A percentile compares a stretch with the other conserved stretches of the same genome.
Evolutionary conservation across 2,113 vertebrate species (phyloP).

Genomic region (Semicossyphus pulcher): DNA sequence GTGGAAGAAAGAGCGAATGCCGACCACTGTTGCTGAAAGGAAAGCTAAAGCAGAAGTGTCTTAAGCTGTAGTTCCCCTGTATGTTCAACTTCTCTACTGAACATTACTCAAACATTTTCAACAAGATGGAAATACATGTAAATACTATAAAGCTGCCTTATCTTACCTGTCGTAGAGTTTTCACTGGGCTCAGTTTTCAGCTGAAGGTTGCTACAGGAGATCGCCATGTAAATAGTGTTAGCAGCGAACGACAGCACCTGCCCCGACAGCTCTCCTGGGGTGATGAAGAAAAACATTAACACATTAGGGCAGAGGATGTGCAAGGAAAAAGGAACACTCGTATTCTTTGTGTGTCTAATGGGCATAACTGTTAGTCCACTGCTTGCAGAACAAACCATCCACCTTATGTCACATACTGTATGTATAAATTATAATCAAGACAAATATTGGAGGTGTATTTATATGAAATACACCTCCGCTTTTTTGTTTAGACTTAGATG

Average conservation of each 20-base stretch:
- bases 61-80: background rate
- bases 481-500: too few relatives aligned
- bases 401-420: too few relatives aligned
- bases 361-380: background rate
- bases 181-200: conserved; percentile 41
- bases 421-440: too few relatives aligned
- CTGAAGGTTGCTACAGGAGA: conserved; percentile 81
- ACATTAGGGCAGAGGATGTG: background rate
- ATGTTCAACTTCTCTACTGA: background rate
- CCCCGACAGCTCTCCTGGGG: conserved; percentile 80
- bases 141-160: background rate
- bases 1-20: background rate
- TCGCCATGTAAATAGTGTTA: conserved; percentile 86
- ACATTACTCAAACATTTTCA: too few relatives aligned
- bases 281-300: background rate
- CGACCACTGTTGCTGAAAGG: background rate
- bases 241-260: conserved; percentile 85
- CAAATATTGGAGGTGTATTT: too few relatives aligned
- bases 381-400: background rate
- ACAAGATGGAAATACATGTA: too few relatives aligned
- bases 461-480: too few relatives aligned
- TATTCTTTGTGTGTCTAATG: background rate
- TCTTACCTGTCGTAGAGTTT: conserved; percentile 43
- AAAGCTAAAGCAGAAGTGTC: conserved; percentile 2
- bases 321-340: background rate